phyloP scores from a whole-genome alignment of 2,113 vertebrate genomes.

The Perca flavescens region DNA sequence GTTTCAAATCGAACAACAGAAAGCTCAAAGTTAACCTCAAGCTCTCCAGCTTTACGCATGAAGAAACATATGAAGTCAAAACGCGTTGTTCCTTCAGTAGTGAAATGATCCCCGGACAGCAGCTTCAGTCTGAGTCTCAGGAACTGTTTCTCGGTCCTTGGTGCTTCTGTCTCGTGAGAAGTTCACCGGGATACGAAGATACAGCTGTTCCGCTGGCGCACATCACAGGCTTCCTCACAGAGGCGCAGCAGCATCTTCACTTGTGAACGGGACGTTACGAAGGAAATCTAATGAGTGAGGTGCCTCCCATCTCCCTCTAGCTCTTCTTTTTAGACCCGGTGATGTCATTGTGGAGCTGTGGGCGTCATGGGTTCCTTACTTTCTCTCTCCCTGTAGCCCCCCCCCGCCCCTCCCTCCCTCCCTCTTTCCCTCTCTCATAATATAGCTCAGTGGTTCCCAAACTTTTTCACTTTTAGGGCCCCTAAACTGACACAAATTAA shows the following conservation, averaged over 20 bases:
- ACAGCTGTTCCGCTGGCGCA: constrained; percentile 41
- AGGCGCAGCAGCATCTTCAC: constrained; percentile 65
- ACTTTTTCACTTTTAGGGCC: too few relatives aligned
- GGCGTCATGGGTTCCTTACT: constrained; percentile 78
- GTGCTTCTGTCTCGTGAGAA: constrained; percentile 28
- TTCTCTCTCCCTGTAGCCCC: constrained; percentile 24
- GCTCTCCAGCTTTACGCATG: constrained; percentile 44
- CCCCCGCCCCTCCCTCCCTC: background rate
- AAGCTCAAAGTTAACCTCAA: constrained; percentile 42
- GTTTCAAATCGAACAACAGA: constrained; percentile 15
- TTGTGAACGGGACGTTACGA: constrained; percentile 69
- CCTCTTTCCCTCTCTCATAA: background rate
- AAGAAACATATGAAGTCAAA: constrained; percentile 20
- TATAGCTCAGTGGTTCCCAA: too few relatives aligned
- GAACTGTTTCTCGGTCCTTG: constrained; percentile 15
- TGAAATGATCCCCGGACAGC: constrained; percentile 26
- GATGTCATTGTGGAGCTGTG: constrained; percentile 79
- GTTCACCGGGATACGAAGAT: constrained; percentile 43
- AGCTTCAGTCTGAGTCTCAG: constrained; percentile 12
- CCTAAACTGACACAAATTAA: too few relatives aligned
- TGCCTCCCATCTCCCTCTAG: constrained; percentile 73
- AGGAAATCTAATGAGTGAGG: constrained; percentile 71
- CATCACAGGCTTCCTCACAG: constrained; percentile 45
- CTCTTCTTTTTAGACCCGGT: constrained; percentile 69
- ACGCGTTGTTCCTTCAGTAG: background rate